These are phyloP conservation scores for Drosophila ficusphila DNA, from an alignment of 1,140 invertebrate species.

Conservation along the genomic window DNA sequence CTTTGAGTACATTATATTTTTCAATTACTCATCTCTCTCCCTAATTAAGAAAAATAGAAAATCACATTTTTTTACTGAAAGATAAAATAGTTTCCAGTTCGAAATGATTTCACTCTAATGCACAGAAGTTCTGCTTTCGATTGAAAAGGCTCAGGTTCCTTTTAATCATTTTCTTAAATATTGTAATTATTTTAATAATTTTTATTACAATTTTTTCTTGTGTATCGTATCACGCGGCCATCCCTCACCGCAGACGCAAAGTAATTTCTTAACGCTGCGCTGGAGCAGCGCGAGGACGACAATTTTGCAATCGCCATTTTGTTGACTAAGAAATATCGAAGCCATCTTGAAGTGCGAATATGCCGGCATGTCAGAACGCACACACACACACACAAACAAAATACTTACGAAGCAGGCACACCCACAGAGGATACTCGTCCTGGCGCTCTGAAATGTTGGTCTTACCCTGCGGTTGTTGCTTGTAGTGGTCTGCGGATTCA, in stretches of 20 bases:
- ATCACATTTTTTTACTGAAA: too few species aligned
- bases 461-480: conserved; percentile 65
- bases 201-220: neutral
- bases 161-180: neutral
- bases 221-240: conserved; percentile 18
- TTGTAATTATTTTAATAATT: too few species aligned
- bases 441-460: conserved; percentile 38
- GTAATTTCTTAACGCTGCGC: conserved; percentile 49
- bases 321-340: conserved; percentile 83
- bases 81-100: too few species aligned
- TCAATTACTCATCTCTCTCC: too few species aligned
- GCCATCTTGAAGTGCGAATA: conserved; percentile 80
- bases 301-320: conserved; percentile 81
- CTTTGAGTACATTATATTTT: too few species aligned
- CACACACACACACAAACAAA: conserved; percentile 9
- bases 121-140: too few species aligned
- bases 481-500: conserved; percentile 65
- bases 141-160: too few species aligned
- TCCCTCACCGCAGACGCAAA: conserved; percentile 21
- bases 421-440: conserved; percentile 47
- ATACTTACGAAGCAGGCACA: conserved; percentile 3
- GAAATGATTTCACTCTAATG: too few species aligned
- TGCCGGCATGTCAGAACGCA: conserved; percentile 60
- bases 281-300: conserved; percentile 54
- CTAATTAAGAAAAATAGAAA: too few species aligned